phyloP scores from a whole-genome alignment of 2,888 invertebrate genomes.

The Euplexia lucipara region DNA sequence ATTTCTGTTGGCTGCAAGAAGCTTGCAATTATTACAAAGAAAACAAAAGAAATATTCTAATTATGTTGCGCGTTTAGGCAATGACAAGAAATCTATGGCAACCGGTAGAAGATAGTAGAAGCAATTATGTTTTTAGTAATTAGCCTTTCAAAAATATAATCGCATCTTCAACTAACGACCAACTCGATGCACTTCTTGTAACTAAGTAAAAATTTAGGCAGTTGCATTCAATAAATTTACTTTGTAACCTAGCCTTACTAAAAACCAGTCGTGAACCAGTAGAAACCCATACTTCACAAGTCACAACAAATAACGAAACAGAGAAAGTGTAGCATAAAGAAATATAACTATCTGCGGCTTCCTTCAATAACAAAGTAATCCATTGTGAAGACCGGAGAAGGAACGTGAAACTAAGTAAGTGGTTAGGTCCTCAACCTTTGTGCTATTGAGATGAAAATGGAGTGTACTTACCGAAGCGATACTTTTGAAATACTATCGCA shows the following conservation, averaged over 20 bases:
- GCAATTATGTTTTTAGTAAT: not conserved
- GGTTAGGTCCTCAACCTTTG: slow-evolving; percentile 50
- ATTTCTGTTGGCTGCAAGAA: slow-evolving; percentile 6
- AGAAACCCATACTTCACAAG: slow-evolving; percentile 37
- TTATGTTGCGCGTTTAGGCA: not conserved
- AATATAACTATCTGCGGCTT: slow-evolving; percentile 48
- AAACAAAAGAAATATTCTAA: slow-evolving; percentile 32
- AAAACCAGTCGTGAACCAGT: slow-evolving; percentile 16
- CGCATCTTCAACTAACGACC: not conserved
- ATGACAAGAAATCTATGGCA: not conserved
- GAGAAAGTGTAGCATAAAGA: slow-evolving; percentile 60
- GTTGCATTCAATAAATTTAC: not conserved
- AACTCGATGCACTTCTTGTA: not conserved
- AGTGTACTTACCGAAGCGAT: slow-evolving; percentile 10
- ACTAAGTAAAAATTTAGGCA: not conserved
- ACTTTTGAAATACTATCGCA: slow-evolving; percentile 19
- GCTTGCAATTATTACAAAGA: slow-evolving; percentile 33
- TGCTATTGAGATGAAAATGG: slow-evolving; percentile 18
- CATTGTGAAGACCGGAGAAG: slow-evolving; percentile 47
- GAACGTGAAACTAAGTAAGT: slow-evolving; percentile 21
- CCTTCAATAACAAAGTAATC: slow-evolving; percentile 37
- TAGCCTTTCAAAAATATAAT: no score
- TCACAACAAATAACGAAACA: slow-evolving; percentile 33
- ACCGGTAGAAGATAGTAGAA: not conserved
- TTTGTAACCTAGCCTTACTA: slow-evolving; percentile 2